A percentile compares a stretch with the other conserved stretches of the same genome.
Conservation (phyloP, 1,140 invertebrate species). For the Drosophila kurseongensis region DNA sequence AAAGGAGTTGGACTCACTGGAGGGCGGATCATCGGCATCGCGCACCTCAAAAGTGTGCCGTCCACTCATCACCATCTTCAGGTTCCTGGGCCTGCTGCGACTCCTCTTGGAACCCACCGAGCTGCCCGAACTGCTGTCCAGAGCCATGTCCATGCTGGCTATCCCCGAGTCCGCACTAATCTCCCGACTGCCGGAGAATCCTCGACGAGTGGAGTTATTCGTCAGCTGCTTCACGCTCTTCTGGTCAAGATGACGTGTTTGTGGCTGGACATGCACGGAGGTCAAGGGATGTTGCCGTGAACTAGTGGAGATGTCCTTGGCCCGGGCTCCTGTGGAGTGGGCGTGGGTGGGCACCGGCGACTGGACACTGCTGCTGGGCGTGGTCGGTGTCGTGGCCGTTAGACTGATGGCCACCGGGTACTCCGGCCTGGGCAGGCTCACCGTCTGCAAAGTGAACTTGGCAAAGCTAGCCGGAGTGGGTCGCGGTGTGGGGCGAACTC, state of each 20-base stretch:
- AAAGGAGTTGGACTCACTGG: slow-evolving; percentile 86
- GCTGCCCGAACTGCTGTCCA: slow-evolving; percentile 75
- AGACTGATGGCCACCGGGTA: slow-evolving; percentile 87
- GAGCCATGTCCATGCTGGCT: slow-evolving; percentile 86
- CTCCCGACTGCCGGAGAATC: slow-evolving; percentile 85
- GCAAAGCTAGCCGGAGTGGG: slow-evolving; percentile 75
- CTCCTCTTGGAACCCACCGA: slow-evolving; percentile 73
- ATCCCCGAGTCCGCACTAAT: slow-evolving; percentile 87
- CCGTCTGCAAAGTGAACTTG: slow-evolving; percentile 90
- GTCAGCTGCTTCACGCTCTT: slow-evolving; percentile 90
- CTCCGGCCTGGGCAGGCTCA: slow-evolving; percentile 89
- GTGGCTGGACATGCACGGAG: slow-evolving; percentile 63
- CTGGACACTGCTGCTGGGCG: slow-evolving; percentile 72
- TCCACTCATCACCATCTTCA: slow-evolving; percentile 87
- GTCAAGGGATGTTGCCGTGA: slow-evolving; percentile 58
- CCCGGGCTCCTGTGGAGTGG: slow-evolving; percentile 47
- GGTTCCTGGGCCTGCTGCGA: slow-evolving; percentile 85
- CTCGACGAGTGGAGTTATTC: slow-evolving; percentile 86
- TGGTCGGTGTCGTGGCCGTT: slow-evolving; percentile 75
- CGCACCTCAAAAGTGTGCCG: slow-evolving; percentile 87
- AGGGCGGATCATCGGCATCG: slow-evolving; percentile 86
- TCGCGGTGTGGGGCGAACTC: slow-evolving; percentile 74
- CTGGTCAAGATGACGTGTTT: slow-evolving; percentile 85
- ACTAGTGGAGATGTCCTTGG: slow-evolving; percentile 53
- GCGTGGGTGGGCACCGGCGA: slow-evolving; percentile 58